These are phyloP conservation scores for Hyperoplus lanceolatus DNA, from an alignment of 2,797 vertebrate genomes.

Conservation along the genomic window DNA sequence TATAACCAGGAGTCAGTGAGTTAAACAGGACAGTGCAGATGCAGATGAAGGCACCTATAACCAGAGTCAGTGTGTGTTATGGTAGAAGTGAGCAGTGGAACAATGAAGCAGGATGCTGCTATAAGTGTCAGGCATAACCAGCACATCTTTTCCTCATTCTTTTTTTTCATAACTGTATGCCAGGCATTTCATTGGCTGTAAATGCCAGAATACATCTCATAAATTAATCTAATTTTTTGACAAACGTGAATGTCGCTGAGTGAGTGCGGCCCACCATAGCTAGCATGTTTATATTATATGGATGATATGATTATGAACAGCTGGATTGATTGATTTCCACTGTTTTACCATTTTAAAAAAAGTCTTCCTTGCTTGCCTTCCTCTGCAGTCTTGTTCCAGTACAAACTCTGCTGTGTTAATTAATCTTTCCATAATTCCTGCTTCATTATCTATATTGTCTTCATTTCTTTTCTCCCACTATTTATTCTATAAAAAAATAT, in stretches of 20 bases:
- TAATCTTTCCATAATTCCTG: slow-evolving; percentile 12
- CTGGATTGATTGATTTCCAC: neutral
- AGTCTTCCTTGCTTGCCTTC: neutral
- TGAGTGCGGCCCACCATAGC: too few species aligned
- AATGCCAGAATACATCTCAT: too few species aligned
- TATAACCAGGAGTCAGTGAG: neutral
- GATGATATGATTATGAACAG: too few species aligned
- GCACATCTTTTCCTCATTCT: too few species aligned
- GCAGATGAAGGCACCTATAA: neutral
- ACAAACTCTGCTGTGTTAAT: slow-evolving; percentile 1
- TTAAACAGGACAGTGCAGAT: neutral
- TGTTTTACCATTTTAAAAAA: neutral
- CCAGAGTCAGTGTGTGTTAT: neutral
- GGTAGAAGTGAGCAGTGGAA: too few species aligned
- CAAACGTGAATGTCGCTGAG: too few species aligned
- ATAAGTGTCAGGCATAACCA: too few species aligned
- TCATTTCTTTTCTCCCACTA: neutral
- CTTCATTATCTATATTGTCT: slow-evolving; percentile 18
- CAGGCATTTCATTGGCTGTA: too few species aligned
- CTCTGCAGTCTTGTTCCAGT: neutral
- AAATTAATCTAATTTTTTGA: too few species aligned
- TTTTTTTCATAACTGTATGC: too few species aligned
- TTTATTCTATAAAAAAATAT: slow-evolving; percentile 47
- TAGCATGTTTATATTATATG: too few species aligned
- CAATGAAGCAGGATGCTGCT: too few species aligned